phyloP scores from a whole-genome alignment of 2,113 vertebrate genomes.

The Phasianus colchicus region DNA sequence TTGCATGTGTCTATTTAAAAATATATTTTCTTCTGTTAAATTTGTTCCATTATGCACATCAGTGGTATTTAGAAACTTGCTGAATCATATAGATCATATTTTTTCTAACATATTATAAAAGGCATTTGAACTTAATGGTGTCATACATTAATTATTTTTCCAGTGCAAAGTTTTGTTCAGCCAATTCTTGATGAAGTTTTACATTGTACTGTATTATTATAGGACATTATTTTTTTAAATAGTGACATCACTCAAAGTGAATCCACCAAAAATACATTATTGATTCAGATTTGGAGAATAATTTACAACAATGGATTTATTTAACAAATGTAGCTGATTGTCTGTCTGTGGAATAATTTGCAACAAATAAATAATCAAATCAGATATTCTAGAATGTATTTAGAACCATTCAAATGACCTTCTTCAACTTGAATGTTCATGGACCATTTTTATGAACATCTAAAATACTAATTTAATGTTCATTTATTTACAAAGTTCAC shows the following conservation, averaged over 20 bases:
- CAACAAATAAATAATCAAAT: not conserved
- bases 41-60: not conserved
- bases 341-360: not conserved
- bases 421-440: not conserved
- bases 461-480: not conserved
- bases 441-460: not conserved
- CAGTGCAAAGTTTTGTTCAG: not conserved
- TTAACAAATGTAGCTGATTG: not conserved
- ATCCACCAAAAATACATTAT: conserved; percentile 2
- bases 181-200: not conserved
- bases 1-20: not conserved
- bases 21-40: not conserved
- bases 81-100: not conserved
- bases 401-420: conserved; percentile 13
- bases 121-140: accelerated
- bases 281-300: not conserved
- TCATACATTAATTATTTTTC: not conserved
- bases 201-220: not conserved
- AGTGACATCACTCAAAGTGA: conserved; percentile 7
- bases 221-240: not conserved
- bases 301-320: conserved; percentile 26
- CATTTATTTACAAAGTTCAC: not conserved
- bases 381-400: not conserved
- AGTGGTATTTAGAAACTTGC: not conserved
- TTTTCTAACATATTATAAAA: not conserved